Evolutionary conservation across 2,888 invertebrate genomes (phyloP), one percentile per base, ranked within the genome.

Genomic region (Pandemis heparana): DNA sequence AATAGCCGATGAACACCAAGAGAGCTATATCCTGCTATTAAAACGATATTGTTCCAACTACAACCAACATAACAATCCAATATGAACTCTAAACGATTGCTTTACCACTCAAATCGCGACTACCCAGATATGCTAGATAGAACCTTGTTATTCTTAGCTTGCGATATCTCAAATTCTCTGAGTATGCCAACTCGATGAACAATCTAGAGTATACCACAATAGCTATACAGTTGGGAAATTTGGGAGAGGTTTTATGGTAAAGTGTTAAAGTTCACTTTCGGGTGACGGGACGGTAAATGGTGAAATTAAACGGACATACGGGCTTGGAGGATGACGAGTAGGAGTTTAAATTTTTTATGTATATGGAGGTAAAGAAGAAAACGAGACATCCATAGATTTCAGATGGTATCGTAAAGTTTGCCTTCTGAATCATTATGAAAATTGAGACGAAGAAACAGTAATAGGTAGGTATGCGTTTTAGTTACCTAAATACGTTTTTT

Each of bases 151-250:
- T 51, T 16, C 51, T 18, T 18, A 53, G 18, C 18, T 18, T n/a
- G 14, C 18, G 53, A 53, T 53, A 53, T 65, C 64, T 71, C 71
- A 65, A 71, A 71, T 46, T 64, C 64, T 39, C 59, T 5, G 66
- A 18, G 56, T n/a, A 56, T 53, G 64, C 63, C 63, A 70, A 64
- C 56, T 64, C 70, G 51, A 43, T 38, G 53, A 56, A 64, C 70
- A 64, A 64, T 63, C 70, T 56, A 41, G 23, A 32, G 48, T 23
- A 32, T 32, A 43, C 51, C 70, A 62, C n/a, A 5, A n/a, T 12
- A 16, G 3, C 16, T 51, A 16, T 32, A 51, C 65, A 16, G 48
- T n/a, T 46, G 6, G 10, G 9, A 51, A 51, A 8, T 16, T 16
- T 0, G 16, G 7, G 6, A n/a, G n/a, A 38, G n/a, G 38, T 38